Percentiles rank a stretch among this genome's conserved stretches.
These are phyloP conservation scores for Eptesicus fuscus DNA, from an alignment of 2,113 vertebrate genomes.

Conservation along the genomic window DNA sequence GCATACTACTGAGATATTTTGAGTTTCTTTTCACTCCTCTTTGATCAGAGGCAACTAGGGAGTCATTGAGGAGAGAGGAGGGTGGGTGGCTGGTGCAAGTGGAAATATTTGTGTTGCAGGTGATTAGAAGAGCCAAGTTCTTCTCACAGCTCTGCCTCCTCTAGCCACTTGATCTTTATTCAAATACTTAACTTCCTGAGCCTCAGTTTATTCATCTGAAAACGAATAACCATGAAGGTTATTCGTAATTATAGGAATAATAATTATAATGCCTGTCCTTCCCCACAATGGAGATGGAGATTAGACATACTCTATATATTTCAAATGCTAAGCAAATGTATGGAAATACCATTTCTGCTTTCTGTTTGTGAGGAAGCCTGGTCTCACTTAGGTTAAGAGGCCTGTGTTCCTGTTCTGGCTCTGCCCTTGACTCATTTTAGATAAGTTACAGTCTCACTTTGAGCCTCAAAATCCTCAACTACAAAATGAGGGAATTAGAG, in stretches of 20 bases:
- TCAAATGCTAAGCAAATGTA: not conserved
- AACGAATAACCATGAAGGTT: not conserved
- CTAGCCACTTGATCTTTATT: not conserved
- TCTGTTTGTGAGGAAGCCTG: not conserved
- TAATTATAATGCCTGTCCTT: not conserved
- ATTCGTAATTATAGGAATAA: not conserved
- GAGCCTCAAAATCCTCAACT: not conserved
- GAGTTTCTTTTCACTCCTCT: not conserved
- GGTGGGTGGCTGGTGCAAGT: not conserved
- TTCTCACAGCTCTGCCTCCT: not conserved
- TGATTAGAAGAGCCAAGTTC: not conserved
- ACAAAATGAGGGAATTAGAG: not conserved
- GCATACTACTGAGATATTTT: not conserved
- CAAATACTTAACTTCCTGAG: not conserved
- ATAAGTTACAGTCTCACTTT: not conserved
- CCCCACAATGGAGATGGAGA: not conserved
- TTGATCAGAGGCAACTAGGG: not conserved
- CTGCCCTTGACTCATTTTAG: not conserved
- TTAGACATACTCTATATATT: not conserved
- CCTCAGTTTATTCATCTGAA: not conserved
- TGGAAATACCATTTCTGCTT: not conserved
- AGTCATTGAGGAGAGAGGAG: not conserved
- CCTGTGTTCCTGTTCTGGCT: not conserved
- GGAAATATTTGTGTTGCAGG: not conserved
- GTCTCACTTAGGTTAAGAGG: not conserved